Conservation (phyloP, 2,888 invertebrate genomes). For the Herminia tarsipennalis region DNA sequence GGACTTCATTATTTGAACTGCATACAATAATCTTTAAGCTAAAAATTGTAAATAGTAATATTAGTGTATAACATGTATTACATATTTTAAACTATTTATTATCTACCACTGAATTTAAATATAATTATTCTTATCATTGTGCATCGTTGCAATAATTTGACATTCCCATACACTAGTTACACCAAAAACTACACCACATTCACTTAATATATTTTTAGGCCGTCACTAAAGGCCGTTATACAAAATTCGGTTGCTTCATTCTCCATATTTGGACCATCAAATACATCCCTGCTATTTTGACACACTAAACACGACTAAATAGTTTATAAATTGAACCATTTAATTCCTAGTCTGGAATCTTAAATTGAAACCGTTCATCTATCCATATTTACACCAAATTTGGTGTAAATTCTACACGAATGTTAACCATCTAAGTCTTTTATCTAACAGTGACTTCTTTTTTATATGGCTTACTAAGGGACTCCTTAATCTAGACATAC, state of each 20-base stretch:
- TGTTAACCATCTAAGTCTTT: too few relatives aligned
- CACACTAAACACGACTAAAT: background rate
- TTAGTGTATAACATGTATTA: background rate
- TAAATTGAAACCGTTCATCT: too few relatives aligned
- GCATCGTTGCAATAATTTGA: conserved; percentile 49
- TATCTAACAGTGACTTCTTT: too few relatives aligned
- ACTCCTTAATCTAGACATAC: too few relatives aligned
- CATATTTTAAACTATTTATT: background rate
- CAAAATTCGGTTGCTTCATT: conserved; percentile 41
- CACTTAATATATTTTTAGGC: conserved; percentile 27
- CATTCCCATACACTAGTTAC: conserved; percentile 21
- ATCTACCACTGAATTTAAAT: background rate
- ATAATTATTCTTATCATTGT: conserved; percentile 20
- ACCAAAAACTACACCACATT: conserved; percentile 8
- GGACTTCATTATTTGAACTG: too few relatives aligned
- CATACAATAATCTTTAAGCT: background rate
- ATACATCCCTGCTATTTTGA: conserved; percentile 1
- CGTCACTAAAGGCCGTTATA: conserved; percentile 31
- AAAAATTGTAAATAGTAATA: background rate
- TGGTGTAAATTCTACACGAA: too few relatives aligned
- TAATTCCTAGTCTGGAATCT: too few relatives aligned
- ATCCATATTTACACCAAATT: too few relatives aligned
- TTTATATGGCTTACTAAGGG: too few relatives aligned
- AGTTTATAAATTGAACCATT: background rate
- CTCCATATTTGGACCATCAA: conserved; percentile 18